phyloP scores from a whole-genome alignment of 1,140 invertebrate species.

The Goniozus legneri region DNA sequence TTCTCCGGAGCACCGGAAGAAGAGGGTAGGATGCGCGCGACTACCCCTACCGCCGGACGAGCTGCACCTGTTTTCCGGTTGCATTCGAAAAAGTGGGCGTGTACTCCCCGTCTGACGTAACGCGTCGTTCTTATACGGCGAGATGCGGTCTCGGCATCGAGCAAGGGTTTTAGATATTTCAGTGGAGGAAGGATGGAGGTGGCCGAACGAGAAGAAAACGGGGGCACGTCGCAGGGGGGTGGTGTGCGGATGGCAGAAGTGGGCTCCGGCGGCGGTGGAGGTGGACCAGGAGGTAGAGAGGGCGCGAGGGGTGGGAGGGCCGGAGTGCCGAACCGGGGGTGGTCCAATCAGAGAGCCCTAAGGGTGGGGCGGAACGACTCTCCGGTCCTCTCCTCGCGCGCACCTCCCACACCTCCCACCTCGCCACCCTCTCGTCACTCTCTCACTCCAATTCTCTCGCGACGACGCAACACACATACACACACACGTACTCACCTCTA shows the following conservation, averaged over 20 bases:
- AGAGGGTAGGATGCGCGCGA: too few relatives aligned
- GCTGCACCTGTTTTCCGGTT: too few relatives aligned
- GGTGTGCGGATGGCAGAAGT: conserved; percentile 20
- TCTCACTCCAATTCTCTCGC: conserved; percentile 17
- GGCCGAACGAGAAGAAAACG: conserved; percentile 1
- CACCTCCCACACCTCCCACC: conserved; percentile 24
- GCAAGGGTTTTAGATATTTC: too few relatives aligned
- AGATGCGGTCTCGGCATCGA: too few relatives aligned
- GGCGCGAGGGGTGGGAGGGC: conserved; percentile 25
- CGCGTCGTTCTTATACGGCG: too few relatives aligned
- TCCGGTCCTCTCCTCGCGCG: conserved; percentile 14
- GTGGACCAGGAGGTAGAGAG: conserved; percentile 18
- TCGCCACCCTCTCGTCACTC: conserved; percentile 27
- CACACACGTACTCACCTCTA: too few relatives aligned
- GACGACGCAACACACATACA: too few relatives aligned
- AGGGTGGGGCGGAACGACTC: conserved; percentile 41
- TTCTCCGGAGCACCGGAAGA: too few relatives aligned
- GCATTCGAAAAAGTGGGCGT: too few relatives aligned
- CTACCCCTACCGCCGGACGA: too few relatives aligned
- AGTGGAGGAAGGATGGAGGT: conserved; percentile 9
- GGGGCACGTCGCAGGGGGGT: conserved; percentile 2
- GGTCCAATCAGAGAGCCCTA: conserved; percentile 51
- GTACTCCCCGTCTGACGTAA: too few relatives aligned
- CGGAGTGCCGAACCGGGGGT: conserved; percentile 33
- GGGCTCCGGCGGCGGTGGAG: conserved; percentile 20